phyloP scores from a whole-genome alignment of 2,113 vertebrate species.

The Rhea americana region DNA sequence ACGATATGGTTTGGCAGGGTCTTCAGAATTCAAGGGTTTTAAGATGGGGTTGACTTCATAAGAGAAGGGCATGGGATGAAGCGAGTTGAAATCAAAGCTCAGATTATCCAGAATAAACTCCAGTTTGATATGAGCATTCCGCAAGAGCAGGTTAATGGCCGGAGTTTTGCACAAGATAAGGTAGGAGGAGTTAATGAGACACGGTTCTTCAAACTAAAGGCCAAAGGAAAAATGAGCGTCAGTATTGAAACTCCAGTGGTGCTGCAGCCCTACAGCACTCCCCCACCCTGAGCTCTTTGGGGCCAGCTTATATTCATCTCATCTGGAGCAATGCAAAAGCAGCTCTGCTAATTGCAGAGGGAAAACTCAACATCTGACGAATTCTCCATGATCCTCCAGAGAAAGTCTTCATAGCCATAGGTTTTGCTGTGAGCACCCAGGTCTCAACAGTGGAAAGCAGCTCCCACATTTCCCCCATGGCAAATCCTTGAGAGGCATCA shows the following conservation, averaged over 20 bases:
- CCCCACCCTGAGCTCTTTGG: neutral
- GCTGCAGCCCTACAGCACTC: neutral
- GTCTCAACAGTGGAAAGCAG: neutral
- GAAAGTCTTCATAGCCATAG: neutral
- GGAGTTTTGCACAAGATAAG: constrained; percentile 90
- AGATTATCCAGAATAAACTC: constrained; percentile 94
- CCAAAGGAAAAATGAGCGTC: neutral
- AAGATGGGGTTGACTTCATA: constrained; percentile 89
- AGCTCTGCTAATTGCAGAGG: neutral
- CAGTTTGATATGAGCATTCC: constrained; percentile 75
- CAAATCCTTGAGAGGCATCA: neutral
- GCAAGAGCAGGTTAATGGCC: constrained; percentile 77
- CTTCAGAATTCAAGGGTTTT: constrained; percentile 83
- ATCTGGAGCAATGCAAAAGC: neutral
- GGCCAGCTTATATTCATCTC: neutral
- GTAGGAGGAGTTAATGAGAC: constrained; percentile 87
- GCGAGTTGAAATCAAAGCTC: constrained; percentile 84
- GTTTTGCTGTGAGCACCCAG: neutral
- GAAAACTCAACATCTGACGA: constrained; percentile 10
- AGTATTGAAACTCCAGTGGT: neutral
- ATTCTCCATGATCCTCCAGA: neutral
- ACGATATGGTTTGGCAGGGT: constrained; percentile 85
- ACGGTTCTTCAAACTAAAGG: constrained; percentile 85
- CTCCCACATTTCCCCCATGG: neutral
- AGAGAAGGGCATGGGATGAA: constrained; percentile 84